These are phyloP conservation scores for Lemur catta DNA, from an alignment of 2,797 vertebrate species.

Conservation along the genomic window DNA sequence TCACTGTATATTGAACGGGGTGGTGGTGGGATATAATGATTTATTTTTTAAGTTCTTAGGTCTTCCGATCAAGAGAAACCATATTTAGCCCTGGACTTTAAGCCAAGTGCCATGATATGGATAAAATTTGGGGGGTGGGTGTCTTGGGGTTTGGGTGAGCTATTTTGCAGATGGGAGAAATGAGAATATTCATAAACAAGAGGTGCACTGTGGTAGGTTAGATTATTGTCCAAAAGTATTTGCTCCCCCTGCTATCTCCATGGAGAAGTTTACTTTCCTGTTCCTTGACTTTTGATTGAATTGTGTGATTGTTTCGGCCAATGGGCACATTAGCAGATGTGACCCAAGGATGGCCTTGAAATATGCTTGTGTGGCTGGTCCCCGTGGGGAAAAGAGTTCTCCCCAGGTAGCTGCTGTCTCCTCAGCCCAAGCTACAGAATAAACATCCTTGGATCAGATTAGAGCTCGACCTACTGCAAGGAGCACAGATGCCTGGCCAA, in stretches of 20 bases:
- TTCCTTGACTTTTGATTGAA: neutral
- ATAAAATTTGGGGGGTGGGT: neutral
- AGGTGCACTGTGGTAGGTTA: neutral
- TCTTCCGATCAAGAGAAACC: constrained; percentile 18
- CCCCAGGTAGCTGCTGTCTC: neutral
- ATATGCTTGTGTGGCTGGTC: neutral
- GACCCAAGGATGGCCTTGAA: neutral
- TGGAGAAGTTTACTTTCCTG: neutral
- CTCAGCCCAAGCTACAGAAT: neutral
- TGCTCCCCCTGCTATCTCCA: neutral
- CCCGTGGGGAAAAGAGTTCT: neutral
- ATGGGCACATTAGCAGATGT: neutral
- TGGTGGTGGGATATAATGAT: too few species aligned
- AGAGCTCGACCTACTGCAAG: neutral
- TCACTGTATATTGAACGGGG: neutral
- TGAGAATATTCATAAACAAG: constrained; percentile 14
- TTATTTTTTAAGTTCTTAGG: constrained; percentile 12
- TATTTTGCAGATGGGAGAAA: neutral
- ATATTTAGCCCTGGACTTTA: neutral
- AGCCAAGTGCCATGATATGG: neutral
- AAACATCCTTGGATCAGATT: neutral
- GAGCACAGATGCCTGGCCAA: neutral
- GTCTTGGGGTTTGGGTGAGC: neutral
- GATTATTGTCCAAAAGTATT: constrained; percentile 9
- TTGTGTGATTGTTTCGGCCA: neutral